Evolutionary conservation across 2,888 invertebrate genomes (phyloP).

Genomic region (Melanargia galathea): DNA sequence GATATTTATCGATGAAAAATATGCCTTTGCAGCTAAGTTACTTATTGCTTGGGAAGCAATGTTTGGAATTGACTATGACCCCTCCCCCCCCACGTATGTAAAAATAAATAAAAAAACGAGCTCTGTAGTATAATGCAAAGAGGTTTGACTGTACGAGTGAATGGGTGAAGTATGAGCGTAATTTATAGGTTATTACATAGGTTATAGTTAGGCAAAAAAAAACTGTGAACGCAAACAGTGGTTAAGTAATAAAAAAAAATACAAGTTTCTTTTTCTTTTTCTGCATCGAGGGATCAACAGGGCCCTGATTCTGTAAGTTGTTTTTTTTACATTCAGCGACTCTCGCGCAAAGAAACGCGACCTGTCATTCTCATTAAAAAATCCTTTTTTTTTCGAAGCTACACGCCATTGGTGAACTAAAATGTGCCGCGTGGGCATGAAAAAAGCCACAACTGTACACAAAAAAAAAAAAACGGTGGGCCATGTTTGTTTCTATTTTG

Average conservation of each 20-base stretch:
- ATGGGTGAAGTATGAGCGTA: constrained; percentile 48
- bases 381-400: too few relatives aligned
- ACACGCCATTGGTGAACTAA: too few relatives aligned
- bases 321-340: background rate
- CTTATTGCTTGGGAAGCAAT: constrained; percentile 51
- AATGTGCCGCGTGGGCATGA: too few relatives aligned
- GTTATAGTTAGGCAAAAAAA: constrained; percentile 76
- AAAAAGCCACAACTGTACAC: too few relatives aligned
- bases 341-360: background rate
- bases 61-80: constrained; percentile 72
- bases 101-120: constrained; percentile 70
- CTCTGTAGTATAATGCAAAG: constrained; percentile 68
- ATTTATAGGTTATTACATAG: constrained; percentile 58
- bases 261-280: constrained; percentile 60
- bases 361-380: background rate
- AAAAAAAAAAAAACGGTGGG: too few relatives aligned
- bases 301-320: constrained; percentile 19
- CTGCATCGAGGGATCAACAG: constrained; percentile 72
- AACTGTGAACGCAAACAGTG: constrained; percentile 67
- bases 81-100: constrained; percentile 70
- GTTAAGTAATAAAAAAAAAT: constrained; percentile 49
- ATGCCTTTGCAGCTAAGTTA: constrained; percentile 65
- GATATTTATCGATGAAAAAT: constrained; percentile 60
- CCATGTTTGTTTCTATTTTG: too few relatives aligned
- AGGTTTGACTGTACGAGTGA: constrained; percentile 50